A percentile compares a stretch with the other conserved stretches of the same genome.
phyloP scores from a whole-genome alignment of 2,888 invertebrate species.

The Chydorus sphaericus region DNA sequence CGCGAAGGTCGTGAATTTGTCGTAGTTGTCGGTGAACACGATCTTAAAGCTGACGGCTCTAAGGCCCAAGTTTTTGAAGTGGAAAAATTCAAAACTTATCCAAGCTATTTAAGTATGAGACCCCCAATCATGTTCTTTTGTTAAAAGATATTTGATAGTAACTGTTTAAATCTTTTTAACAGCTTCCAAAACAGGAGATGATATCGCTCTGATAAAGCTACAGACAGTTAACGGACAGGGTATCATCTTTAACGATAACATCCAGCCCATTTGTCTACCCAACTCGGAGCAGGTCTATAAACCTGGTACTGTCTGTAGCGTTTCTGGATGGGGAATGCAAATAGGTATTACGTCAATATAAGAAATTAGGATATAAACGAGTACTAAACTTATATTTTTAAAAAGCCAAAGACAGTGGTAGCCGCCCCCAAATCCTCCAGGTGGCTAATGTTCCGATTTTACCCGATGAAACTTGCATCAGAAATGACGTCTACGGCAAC shows the following conservation, averaged over 20 bases:
- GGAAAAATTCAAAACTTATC: constrained; percentile 26
- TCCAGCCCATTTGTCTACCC: constrained; percentile 57
- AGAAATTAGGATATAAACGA: neutral
- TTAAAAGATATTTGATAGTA: neutral
- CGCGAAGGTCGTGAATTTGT: constrained; percentile 12
- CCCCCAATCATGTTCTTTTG: neutral
- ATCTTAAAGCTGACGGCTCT: constrained; percentile 37
- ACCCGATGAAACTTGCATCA: constrained; percentile 44
- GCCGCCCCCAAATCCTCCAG: constrained; percentile 41
- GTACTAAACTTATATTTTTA: constrained; percentile 2
- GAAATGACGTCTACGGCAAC: constrained; percentile 44
- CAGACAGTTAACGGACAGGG: neutral
- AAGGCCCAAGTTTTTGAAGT: constrained; percentile 43
- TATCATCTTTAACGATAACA: neutral
- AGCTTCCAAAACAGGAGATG: neutral
- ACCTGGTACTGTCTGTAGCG: constrained; percentile 47
- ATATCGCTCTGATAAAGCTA: neutral
- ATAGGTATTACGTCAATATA: constrained; percentile 30
- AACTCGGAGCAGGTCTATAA: constrained; percentile 29
- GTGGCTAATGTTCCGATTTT: constrained; percentile 49
- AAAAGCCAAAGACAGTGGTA: constrained; percentile 37
- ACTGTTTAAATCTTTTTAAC: neutral
- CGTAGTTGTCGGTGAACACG: constrained; percentile 40
- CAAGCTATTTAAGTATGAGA: neutral
- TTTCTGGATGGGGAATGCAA: constrained; percentile 64